phyloP scores from a whole-genome alignment of 2,797 vertebrate genomes.

The Sebastes miniatus region DNA sequence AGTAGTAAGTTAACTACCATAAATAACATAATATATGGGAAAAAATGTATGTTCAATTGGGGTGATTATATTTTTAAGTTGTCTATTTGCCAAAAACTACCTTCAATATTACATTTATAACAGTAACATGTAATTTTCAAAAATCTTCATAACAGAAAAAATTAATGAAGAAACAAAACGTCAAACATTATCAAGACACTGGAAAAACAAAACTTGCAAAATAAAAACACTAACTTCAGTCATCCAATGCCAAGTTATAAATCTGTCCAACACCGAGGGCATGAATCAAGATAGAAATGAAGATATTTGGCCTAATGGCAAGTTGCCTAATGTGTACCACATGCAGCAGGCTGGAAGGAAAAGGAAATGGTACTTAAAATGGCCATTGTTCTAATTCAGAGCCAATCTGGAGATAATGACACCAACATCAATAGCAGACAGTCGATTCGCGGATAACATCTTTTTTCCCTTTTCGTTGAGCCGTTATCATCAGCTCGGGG shows the following conservation, averaged over 20 bases:
- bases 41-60: not conserved
- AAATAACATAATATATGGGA: not conserved
- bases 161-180: not conserved
- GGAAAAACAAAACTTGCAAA: not conserved
- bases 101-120: not conserved
- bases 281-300: constrained; percentile 67
- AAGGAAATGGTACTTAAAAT: constrained; percentile 79
- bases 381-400: constrained; percentile 85
- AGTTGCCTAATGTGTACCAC: constrained; percentile 79
- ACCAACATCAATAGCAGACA: constrained; percentile 86
- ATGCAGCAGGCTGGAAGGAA: constrained; percentile 73
- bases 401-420: constrained; percentile 86
- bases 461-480: constrained; percentile 70
- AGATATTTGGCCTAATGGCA: constrained; percentile 71
- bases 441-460: constrained; percentile 83
- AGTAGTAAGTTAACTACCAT: not conserved
- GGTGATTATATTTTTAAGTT: not conserved
- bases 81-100: not conserved
- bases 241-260: constrained; percentile 21
- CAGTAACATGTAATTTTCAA: not conserved
- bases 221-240: not conserved
- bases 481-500: constrained; percentile 85
- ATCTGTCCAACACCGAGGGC: constrained; percentile 27
- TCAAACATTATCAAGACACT: not conserved
- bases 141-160: not conserved